phyloP scores from a whole-genome alignment of 2,113 vertebrate species.

The Chionodraco myersi region DNA sequence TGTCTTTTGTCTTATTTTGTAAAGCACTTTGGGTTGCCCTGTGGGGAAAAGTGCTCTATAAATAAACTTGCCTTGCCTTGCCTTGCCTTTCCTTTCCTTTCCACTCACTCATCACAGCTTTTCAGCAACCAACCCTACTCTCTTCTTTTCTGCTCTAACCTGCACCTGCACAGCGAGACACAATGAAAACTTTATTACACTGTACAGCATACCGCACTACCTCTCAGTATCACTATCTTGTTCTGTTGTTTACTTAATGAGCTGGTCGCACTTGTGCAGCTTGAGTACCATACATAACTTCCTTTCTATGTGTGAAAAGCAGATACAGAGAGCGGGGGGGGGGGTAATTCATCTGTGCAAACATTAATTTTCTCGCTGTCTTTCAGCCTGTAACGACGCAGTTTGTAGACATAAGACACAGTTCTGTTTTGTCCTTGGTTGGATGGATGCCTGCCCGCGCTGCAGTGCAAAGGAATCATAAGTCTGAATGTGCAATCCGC shows the following conservation, averaged over 20 bases:
- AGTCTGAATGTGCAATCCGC: slow-evolving; percentile 52
- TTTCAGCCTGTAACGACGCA: slow-evolving; percentile 26
- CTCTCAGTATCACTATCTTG: slow-evolving; percentile 7
- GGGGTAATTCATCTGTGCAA: slow-evolving; percentile 50
- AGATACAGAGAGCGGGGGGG: slow-evolving; percentile 24
- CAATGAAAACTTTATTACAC: slow-evolving; percentile 29
- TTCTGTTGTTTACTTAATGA: slow-evolving; percentile 26
- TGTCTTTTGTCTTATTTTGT: no score
- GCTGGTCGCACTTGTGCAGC: slow-evolving; percentile 12
- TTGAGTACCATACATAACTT: slow-evolving; percentile 3
- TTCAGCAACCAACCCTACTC: not conserved
- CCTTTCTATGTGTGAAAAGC: slow-evolving; percentile 30
- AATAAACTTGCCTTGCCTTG: not conserved
- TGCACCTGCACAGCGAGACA: slow-evolving; percentile 31
- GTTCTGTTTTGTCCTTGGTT: slow-evolving; percentile 59
- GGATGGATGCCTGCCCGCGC: slow-evolving; percentile 56
- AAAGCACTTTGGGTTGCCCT: no score
- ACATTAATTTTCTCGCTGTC: slow-evolving; percentile 65
- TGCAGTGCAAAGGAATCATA: slow-evolving; percentile 45
- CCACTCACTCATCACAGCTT: not conserved
- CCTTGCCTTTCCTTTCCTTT: not conserved
- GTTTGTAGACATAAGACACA: slow-evolving; percentile 50
- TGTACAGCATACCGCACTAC: no score
- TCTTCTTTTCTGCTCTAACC: not conserved
- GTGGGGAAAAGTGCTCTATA: no score